Evolutionary conservation across 2,888 invertebrate species (phyloP).

Genomic region (Kuschelorhynchus macadamiae): DNA sequence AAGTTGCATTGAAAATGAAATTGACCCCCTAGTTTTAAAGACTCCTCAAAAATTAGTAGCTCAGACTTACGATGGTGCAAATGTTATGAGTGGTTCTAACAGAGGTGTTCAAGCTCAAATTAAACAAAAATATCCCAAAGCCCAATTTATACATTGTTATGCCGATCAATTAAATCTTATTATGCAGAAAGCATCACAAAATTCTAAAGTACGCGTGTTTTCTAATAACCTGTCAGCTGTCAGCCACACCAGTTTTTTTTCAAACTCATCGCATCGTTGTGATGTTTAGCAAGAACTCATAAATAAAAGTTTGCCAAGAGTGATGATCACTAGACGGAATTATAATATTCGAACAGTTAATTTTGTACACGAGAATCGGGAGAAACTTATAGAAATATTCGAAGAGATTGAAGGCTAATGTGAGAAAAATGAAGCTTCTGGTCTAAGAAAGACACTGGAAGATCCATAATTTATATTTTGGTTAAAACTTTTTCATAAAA

Average conservation of each 20-base stretch:
- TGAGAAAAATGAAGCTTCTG: conserved; percentile 25
- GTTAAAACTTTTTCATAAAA: conserved; percentile 35
- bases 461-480: conserved; percentile 37
- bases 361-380: conserved; percentile 18
- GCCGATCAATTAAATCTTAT: conserved; percentile 47
- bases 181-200: conserved; percentile 44
- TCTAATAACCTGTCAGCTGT: conserved; percentile 19
- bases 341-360: conserved; percentile 31
- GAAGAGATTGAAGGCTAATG: conserved; percentile 16
- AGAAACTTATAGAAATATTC: conserved; percentile 25
- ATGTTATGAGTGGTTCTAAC: conserved; percentile 40
- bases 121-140: conserved; percentile 2
- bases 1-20: conserved; percentile 28
- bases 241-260: conserved; percentile 29
- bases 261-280: conserved; percentile 24
- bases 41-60: conserved; percentile 46
- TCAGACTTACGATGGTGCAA: conserved; percentile 44
- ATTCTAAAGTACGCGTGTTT: conserved; percentile 31
- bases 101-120: conserved; percentile 45
- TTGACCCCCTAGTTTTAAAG: conserved; percentile 37
- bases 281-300: conserved; percentile 31
- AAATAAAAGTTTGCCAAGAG: conserved; percentile 16
- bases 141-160: conserved; percentile 50
- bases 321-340: conserved; percentile 20
- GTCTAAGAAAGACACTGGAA: conserved; percentile 20